Percentiles rank a stretch among this genome's conserved stretches.
Evolutionary conservation across 30 jellyfish, hydroid and myxozoan species (phyloP).

Genomic region (Phacellophora camtschatica): DNA sequence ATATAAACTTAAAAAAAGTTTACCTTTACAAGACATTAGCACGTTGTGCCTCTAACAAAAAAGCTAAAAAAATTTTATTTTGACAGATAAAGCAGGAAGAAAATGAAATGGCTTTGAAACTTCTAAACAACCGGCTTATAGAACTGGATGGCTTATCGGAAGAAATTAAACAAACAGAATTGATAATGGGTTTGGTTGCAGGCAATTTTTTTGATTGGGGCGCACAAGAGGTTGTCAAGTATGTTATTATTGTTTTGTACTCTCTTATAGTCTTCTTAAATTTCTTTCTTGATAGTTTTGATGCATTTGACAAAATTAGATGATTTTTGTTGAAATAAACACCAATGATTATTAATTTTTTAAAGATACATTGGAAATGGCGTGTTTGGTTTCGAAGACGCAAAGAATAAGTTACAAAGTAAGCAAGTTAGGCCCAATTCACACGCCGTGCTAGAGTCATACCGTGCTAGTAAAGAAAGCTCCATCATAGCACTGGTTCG

Average conservation of each 20-base stretch:
- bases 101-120: conserved; percentile 62
- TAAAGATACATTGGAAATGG: conserved; percentile 58
- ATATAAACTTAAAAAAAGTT: too few species aligned
- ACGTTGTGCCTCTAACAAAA: too few species aligned
- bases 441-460: too few species aligned
- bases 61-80: background rate
- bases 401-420: conserved; percentile 68
- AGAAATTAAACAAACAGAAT: conserved; percentile 47
- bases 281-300: too few species aligned
- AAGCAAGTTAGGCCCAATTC: too few species aligned
- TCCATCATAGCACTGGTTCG: too few species aligned
- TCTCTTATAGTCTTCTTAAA: too few species aligned
- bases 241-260: background rate
- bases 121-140: conserved; percentile 50
- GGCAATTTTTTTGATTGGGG: conserved; percentile 98
- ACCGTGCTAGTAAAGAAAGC: too few species aligned
- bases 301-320: too few species aligned
- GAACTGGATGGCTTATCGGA: conserved; percentile 40
- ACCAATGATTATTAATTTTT: background rate
- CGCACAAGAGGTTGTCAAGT: conserved; percentile 86
- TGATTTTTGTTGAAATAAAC: too few species aligned
- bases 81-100: conserved; percentile 83
- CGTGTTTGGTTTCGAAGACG: conserved; percentile 29
- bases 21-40: too few species aligned
- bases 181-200: conserved; percentile 79